These are phyloP conservation scores for Pangasius sanitwongsei DNA, from an alignment of 2,797 vertebrate genomes.

Conservation along the genomic window DNA sequence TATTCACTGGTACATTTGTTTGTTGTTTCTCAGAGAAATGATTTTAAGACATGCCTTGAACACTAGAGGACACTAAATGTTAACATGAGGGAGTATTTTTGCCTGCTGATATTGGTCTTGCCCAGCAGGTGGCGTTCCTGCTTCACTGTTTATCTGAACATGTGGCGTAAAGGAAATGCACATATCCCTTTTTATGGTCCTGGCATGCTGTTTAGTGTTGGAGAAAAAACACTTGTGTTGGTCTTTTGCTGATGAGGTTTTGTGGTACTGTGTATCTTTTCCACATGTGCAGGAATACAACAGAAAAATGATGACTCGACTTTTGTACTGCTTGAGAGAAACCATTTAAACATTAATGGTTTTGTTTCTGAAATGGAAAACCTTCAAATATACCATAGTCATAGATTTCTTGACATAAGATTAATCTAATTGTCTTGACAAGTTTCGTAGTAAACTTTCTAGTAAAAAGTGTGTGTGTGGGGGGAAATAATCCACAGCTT, in stretches of 20 bases:
- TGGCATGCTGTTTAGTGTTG: neutral
- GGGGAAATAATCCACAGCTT: neutral
- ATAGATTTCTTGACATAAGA: neutral
- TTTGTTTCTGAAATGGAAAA: neutral
- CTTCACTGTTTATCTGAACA: neutral
- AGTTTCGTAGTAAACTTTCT: neutral
- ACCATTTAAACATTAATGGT: neutral
- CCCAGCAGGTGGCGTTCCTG: conserved; percentile 48
- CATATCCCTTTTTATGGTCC: too few species aligned
- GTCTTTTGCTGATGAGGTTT: neutral
- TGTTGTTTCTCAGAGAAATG: neutral
- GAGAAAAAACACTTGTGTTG: neutral
- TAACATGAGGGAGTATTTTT: neutral
- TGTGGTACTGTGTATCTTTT: neutral
- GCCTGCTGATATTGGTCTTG: neutral
- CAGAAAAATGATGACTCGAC: neutral
- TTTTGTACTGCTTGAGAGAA: neutral
- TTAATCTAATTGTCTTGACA: neutral
- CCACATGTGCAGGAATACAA: neutral
- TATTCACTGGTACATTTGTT: neutral
- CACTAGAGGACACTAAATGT: neutral
- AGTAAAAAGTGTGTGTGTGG: neutral
- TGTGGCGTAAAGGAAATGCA: neutral
- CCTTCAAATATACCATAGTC: neutral
- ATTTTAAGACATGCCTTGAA: neutral